Conservation (phyloP, 2,888 invertebrate species). For the Melanchra persicariae region DNA sequence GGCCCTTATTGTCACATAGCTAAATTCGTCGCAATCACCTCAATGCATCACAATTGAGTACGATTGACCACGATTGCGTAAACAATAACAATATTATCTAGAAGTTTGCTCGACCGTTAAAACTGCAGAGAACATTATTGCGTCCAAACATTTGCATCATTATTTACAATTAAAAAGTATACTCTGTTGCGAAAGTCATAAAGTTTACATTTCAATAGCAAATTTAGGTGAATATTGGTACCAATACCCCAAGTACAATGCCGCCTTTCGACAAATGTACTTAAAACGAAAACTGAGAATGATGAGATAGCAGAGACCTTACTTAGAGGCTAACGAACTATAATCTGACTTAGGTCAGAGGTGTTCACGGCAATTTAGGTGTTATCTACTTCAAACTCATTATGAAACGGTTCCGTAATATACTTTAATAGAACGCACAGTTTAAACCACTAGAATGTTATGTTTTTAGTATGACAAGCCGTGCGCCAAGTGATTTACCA, state of each 20-base stretch:
- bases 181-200: accelerated
- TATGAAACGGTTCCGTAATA: conserved; percentile 4
- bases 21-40: conserved; percentile 32
- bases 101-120: conserved; percentile 18
- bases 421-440: not conserved
- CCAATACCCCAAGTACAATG: not conserved
- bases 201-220: not conserved
- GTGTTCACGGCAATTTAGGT: conserved; percentile 2
- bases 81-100: conserved; percentile 47
- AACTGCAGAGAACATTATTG: too few species aligned
- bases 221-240: not conserved
- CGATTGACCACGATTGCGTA: conserved; percentile 53
- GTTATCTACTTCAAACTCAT: not conserved
- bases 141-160: not conserved
- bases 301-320: conserved; percentile 3
- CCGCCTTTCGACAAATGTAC: conserved; percentile 13
- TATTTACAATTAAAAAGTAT: not conserved
- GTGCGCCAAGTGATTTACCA: not conserved
- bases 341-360: conserved; percentile 27
- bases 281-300: conserved; percentile 11
- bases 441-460: not conserved
- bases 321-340: conserved; percentile 17
- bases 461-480: not conserved
- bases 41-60: conserved; percentile 30
- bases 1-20: conserved; percentile 35